phyloP scores from a whole-genome alignment of 2,797 vertebrate species.

The Lophotriccus pileatus region DNA sequence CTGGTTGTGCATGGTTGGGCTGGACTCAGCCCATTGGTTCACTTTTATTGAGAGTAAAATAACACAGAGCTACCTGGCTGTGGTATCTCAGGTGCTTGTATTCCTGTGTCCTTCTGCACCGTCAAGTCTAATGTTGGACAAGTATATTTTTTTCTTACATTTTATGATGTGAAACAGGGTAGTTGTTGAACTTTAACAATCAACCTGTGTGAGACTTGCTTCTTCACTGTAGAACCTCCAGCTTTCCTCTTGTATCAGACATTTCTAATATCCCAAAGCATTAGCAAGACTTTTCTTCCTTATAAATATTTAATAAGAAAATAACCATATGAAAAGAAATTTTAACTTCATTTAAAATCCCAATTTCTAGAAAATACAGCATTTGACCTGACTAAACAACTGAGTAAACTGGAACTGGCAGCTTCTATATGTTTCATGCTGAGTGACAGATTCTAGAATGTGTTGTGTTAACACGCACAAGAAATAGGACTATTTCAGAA shows the following conservation, averaged over 20 bases:
- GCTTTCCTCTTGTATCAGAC: slow-evolving; percentile 36
- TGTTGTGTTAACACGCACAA: neutral
- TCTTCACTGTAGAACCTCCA: neutral
- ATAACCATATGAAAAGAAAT: neutral
- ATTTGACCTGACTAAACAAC: neutral
- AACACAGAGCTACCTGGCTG: slow-evolving; percentile 17
- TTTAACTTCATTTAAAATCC: neutral
- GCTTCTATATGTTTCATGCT: neutral
- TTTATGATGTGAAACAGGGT: slow-evolving; percentile 29
- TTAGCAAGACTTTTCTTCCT: neutral
- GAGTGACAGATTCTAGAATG: neutral
- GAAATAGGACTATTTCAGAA: neutral
- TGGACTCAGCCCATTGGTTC: neutral
- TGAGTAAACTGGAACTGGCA: neutral
- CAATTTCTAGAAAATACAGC: neutral
- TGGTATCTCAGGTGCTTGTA: neutral
- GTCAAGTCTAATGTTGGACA: neutral
- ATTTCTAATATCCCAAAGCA: slow-evolving; percentile 5
- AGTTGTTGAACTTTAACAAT: neutral
- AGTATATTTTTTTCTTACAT: slow-evolving; percentile 53
- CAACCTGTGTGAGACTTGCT: neutral
- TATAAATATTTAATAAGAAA: neutral
- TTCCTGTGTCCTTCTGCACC: neutral
- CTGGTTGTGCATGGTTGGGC: rapidly evolving
- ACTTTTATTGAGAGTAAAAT: neutral